A percentile compares a stretch with the other conserved stretches of the same genome.
These are phyloP conservation scores for Ophioninae sp. DNA, from an alignment of 2,888 invertebrate species.

Conservation along the genomic window DNA sequence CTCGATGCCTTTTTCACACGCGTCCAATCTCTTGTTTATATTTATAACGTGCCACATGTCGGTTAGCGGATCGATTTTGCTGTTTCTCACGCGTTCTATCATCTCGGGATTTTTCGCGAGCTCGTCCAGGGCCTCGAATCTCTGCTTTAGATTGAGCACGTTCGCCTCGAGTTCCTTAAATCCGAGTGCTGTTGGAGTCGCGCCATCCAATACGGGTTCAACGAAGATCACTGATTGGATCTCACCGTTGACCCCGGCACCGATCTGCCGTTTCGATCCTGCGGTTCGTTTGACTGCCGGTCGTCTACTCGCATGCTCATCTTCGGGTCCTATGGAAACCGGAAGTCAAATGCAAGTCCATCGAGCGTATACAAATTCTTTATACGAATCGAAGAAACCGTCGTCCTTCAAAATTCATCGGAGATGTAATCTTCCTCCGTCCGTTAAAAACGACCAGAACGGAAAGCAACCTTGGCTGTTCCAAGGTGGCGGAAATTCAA, in stretches of 20 bases:
- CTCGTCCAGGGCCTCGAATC: slow-evolving; percentile 79
- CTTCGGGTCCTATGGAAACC: neutral
- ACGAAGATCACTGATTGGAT: slow-evolving; percentile 69
- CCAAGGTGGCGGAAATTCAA: too few relatives aligned
- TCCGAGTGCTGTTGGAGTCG: slow-evolving; percentile 66
- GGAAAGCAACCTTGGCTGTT: too few relatives aligned
- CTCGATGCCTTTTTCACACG: slow-evolving; percentile 84
- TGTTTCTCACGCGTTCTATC: slow-evolving; percentile 78
- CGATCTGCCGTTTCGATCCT: slow-evolving; percentile 64
- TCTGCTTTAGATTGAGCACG: slow-evolving; percentile 77
- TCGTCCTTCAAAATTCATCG: too few relatives aligned
- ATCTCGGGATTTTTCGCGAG: slow-evolving; percentile 81
- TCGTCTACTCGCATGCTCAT: neutral
- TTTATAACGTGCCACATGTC: slow-evolving; percentile 87
- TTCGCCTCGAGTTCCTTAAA: slow-evolving; percentile 71
- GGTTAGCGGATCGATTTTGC: slow-evolving; percentile 79
- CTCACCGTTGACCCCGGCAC: slow-evolving; percentile 57
- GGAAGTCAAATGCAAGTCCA: neutral
- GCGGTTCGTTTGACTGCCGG: slow-evolving; percentile 50
- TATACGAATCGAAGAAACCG: too few relatives aligned
- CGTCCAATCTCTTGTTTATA: slow-evolving; percentile 85
- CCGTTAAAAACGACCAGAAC: too few relatives aligned
- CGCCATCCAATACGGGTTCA: slow-evolving; percentile 68
- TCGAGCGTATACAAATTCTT: too few relatives aligned
- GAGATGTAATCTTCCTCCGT: too few relatives aligned